Evolutionary conservation across 2,888 invertebrate genomes (phyloP).

Genomic region (Drosophila merina): DNA sequence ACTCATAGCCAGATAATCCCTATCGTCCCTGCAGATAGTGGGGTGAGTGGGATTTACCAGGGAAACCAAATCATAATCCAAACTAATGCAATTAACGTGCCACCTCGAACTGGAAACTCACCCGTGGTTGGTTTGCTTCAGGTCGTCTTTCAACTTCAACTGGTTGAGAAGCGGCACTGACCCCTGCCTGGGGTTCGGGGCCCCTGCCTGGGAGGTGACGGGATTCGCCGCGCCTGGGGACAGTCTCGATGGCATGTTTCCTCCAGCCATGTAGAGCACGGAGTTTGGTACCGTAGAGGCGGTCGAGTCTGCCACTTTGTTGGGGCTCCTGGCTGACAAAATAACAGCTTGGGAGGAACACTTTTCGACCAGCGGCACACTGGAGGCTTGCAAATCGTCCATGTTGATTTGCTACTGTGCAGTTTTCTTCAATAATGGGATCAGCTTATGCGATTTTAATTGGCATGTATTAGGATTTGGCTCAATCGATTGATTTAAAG

Average conservation of each 20-base stretch:
- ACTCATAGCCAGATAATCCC: not conserved
- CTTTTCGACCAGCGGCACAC: slow-evolving; percentile 62
- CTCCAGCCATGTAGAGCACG: slow-evolving; percentile 50
- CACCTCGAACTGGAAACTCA: slow-evolving; percentile 37
- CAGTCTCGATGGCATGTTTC: not conserved
- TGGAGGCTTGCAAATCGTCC: slow-evolving; percentile 57
- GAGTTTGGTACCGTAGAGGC: slow-evolving; percentile 36
- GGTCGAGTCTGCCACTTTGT: slow-evolving; percentile 25
- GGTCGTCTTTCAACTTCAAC: slow-evolving; percentile 58
- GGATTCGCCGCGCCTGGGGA: slow-evolving; percentile 28
- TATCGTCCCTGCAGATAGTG: not conserved
- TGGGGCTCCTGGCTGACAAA: slow-evolving; percentile 49
- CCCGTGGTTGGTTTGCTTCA: slow-evolving; percentile 58
- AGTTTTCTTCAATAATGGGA: slow-evolving; percentile 5
- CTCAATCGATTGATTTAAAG: slow-evolving; percentile 5
- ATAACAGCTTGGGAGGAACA: slow-evolving; percentile 56
- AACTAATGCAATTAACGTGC: slow-evolving; percentile 56
- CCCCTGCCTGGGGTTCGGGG: slow-evolving; percentile 44
- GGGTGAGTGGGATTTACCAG: not conserved
- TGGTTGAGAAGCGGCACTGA: slow-evolving; percentile 65
- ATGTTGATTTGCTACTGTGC: slow-evolving; percentile 26
- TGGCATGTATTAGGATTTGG: slow-evolving; percentile 42
- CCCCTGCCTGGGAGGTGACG: slow-evolving; percentile 6
- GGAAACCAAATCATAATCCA: slow-evolving; percentile 35
- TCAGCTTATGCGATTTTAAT: slow-evolving; percentile 9